Evolutionary conservation across 1,140 invertebrate species (phyloP).

Genomic region (Triops cancriformis): DNA sequence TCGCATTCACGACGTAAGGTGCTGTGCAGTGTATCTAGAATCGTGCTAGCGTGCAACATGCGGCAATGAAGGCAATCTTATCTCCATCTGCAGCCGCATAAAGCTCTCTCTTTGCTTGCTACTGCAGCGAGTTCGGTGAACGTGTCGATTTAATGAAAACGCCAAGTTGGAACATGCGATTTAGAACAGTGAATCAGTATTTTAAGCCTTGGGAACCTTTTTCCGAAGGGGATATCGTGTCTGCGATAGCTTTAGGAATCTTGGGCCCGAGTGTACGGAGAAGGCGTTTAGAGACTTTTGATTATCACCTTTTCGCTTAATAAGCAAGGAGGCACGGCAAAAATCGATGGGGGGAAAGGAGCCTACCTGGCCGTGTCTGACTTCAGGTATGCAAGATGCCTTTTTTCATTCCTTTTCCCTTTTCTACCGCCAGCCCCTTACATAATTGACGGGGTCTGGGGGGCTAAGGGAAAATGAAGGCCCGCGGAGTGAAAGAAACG

Average conservation of each 20-base stretch:
- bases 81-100: not conserved
- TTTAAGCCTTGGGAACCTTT: no score
- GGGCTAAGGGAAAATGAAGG: not conserved
- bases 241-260: not conserved
- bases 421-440: not conserved
- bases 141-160: not conserved
- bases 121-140: not conserved
- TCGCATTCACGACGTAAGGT: not conserved
- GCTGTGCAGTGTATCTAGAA: not conserved
- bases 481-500: not conserved
- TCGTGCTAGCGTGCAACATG: not conserved
- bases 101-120: not conserved
- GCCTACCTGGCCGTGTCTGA: not conserved
- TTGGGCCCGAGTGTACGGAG: not conserved
- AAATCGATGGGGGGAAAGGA: not conserved
- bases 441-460: not conserved
- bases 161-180: not conserved
- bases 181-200: not conserved
- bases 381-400: not conserved
- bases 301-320: not conserved
- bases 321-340: not conserved
- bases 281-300: not conserved
- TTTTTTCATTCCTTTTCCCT: not conserved
- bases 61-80: not conserved
- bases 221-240: no score